Base-by-base conservation (phyloP, 1,140 invertebrate genomes). In the Meteorus sp. region DNA sequence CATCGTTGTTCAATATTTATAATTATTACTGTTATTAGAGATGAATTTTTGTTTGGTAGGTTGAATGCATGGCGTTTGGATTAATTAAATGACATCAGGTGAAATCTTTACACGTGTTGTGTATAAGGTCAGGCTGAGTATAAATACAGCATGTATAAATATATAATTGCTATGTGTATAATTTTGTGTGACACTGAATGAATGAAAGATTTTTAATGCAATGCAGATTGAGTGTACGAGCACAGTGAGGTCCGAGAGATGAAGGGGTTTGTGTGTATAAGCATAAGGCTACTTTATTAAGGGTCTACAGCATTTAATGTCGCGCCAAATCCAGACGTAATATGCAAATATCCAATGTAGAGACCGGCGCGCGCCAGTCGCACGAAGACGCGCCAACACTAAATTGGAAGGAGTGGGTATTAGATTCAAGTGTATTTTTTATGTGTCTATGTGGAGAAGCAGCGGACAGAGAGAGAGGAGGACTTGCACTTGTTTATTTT, bases 171-270 rank as follows among this genome's bases (percentile, higher is more conserved):
- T 65, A n/a, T n/a, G n/a, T 67, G 69, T 63, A 62, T 62, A 59
- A 44, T 59, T 59, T 51, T 33, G 56, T 65, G 56, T 67, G 62
- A 59, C 60, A 52, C 53, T 7, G 22, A 23, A 19, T 43, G 63
- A 51, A 71, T 71, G 62, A 65, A 66, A 71, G 70, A 75, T 75
- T n/a, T n/a, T n/a, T 69, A 75, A 75, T 75, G 71, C 67, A 73
- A 72, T 70, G 70, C 70, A 72, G 66, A 63, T 61, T 59, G 56
- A 64, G 59, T 50, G 50, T 44, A 59, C 59, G 63, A 52, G 44
- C 59, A 29, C 11, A n/a, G n/a, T n/a, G n/a, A n/a, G n/a, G n/a
- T n/a, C n/a, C n/a, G n/a, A n/a, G n/a, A n/a, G n/a, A n/a, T n/a
- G n/a, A n/a, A n/a, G n/a, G n/a, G n/a, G n/a, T n/a, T n/a, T n/a